Base-by-base conservation (phyloP, 2,888 invertebrate species). In the Himalopsyche kuldschensis region DNA sequence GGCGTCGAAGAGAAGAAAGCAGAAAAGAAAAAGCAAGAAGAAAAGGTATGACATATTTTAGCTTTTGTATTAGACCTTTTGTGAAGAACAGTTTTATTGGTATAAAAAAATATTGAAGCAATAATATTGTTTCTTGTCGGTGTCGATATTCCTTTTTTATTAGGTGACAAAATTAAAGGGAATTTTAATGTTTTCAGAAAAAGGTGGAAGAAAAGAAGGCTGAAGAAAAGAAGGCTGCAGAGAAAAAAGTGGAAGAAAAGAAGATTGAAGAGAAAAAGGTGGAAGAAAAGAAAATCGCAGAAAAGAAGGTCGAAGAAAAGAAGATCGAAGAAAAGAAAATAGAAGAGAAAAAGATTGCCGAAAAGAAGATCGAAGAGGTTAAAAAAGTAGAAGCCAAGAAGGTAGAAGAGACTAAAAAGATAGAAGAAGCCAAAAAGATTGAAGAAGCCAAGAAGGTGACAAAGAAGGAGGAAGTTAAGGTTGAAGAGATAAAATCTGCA, bases 1-100 rank as follows among this genome's bases (percentile, higher is more conserved):
- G 91, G 91, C 84, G 89, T 91, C 1, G 93, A 93, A 83, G 91
- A 92, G 89, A 90, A 89, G 87, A 90, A 89, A 86, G 55, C 90
- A 89, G 89, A 55, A 5, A 55, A 55, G 55, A 55, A 55, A 24
- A 88, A 89, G 85, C 87, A 87, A 79, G 87, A 87, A 79, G 87
- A 87, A 83, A 87, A 88, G 84, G 78, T 63, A 75, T n/a, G n/a
- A n/a, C n/a, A n/a, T n/a, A n/a, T n/a, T n/a, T n/a, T n/a, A n/a
- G n/a, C n/a, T n/a, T n/a, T n/a, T n/a, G n/a, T n/a, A n/a, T n/a
- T n/a, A n/a, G n/a, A n/a, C n/a, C n/a, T n/a, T n/a, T n/a, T n/a
- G n/a, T n/a, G n/a, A n/a, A n/a, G n/a, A n/a, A n/a, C 1, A 2
- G 20, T 55, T 79, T 47, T 79, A 80, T 35, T 69, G n/a, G 15